phyloP scores from a whole-genome alignment of 2,113 vertebrate genomes.

The Gymnogyps californianus region DNA sequence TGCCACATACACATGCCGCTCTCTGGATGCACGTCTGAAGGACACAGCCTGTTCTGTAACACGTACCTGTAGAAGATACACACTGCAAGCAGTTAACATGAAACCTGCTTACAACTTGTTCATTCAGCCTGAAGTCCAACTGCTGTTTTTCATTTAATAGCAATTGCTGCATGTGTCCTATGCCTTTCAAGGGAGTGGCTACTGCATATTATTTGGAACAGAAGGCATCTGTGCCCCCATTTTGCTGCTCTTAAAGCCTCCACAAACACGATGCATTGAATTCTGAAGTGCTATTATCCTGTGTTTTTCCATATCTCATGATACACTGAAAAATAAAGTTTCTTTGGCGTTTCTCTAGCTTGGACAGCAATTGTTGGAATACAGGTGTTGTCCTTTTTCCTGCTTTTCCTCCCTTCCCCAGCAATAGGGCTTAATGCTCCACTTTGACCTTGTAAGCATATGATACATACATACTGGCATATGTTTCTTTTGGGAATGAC shows the following conservation, averaged over 20 bases:
- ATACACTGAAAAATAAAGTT: not conserved
- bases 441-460: not conserved
- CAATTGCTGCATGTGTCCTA: not conserved
- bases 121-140: not conserved
- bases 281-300: not conserved
- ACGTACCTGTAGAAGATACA: not conserved
- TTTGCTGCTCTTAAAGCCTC: not conserved
- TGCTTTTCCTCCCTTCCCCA: not conserved
- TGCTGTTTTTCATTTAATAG: not conserved
- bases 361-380: not conserved
- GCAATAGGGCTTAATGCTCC: not conserved
- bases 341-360: not conserved
- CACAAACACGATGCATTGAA: not conserved
- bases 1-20: not conserved
- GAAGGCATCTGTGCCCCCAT: not conserved
- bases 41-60: not conserved
- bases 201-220: not conserved
- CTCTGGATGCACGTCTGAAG: not conserved
- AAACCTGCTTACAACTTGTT: not conserved
- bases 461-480: too few relatives aligned
- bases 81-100: not conserved
- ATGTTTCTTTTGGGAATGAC: not conserved
- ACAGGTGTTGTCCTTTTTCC: not conserved
- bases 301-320: not conserved
- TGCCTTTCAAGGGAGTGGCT: not conserved